A percentile compares a stretch with the other conserved stretches of the same genome.
These are phyloP conservation scores for Echiichthys vipera DNA, from an alignment of 2,797 vertebrate genomes.

Conservation along the genomic window DNA sequence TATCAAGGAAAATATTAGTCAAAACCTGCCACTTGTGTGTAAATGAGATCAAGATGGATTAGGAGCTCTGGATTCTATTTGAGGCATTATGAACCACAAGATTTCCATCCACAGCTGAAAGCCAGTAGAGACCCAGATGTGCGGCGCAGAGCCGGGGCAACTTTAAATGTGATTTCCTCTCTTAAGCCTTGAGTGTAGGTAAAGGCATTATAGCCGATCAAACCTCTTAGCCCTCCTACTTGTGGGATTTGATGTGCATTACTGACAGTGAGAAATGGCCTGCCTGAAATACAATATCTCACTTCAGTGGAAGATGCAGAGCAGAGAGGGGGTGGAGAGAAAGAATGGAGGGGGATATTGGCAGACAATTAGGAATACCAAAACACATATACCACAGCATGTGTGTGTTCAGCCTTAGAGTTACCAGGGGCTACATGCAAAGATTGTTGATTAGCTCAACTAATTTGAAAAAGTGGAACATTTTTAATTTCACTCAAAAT, in stretches of 20 bases:
- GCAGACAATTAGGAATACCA: conserved; percentile 49
- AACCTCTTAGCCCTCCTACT: conserved; percentile 81
- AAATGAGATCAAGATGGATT: conserved; percentile 86
- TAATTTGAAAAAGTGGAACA: not conserved
- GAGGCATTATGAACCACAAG: conserved; percentile 66
- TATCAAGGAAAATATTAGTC: conserved; percentile 85
- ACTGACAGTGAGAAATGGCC: conserved; percentile 87
- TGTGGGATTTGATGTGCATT: conserved; percentile 85
- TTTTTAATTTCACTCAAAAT: no score
- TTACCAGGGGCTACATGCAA: not conserved
- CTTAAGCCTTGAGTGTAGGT: conserved; percentile 79
- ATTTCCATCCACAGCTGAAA: conserved; percentile 74
- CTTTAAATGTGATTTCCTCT: conserved; percentile 84
- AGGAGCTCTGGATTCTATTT: conserved; percentile 79
- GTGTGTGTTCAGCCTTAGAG: not conserved
- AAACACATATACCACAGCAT: conserved; percentile 20
- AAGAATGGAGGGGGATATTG: conserved; percentile 44
- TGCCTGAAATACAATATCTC: conserved; percentile 85
- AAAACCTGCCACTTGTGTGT: conserved; percentile 77
- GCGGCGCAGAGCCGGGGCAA: conserved; percentile 58
- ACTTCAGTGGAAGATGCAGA: conserved; percentile 69
- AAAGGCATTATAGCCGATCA: conserved; percentile 82
- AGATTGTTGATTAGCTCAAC: not conserved
- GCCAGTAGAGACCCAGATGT: conserved; percentile 74
- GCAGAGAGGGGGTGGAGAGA: conserved; percentile 36